Evolutionary conservation across 2,113 vertebrate species (phyloP), one percentile per base, ranked within the genome.

Genomic region (Solenodon paradoxus): DNA sequence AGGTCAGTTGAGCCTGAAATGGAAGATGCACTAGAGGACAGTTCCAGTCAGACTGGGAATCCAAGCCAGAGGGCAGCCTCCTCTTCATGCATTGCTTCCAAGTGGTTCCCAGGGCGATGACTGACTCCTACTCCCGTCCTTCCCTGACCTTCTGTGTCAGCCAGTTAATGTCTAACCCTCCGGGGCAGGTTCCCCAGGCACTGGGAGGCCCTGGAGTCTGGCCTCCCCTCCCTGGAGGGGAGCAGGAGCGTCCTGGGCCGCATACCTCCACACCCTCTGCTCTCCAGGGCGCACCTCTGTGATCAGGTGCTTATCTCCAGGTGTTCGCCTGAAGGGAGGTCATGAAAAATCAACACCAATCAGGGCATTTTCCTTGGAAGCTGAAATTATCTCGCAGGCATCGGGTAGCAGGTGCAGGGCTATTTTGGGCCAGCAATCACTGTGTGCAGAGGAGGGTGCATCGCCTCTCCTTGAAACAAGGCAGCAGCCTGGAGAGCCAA

Each of bases 351-450:
- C 96, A 98, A 96, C 92, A 96, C 96, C 96, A 98, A 98, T 98
- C 97, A 98, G 95, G 96, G 96, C 82, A 92, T 84, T 97, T 97
- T 97, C 94, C 94, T 95, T 96, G 94, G 96, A 97, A 97, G 97
- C 97, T 94, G 96, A 98, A 98, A 97, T 98, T 98, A 97, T 98
- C 97, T 96, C 19, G 0, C 97, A 97, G 96, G 94, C 97, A 97
- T 96, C 96, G 97, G 57, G 6, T 96, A 98, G 97, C 97, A 98
- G 97, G 97, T 97, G 97, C 95, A 88, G 77, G 95, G 95, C 96
- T 98, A 98, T 98, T 98, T 97, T 97, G 96, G 96, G 96, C 96
- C 96, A 89, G 97, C 92, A 97, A 98, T 98, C 97, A 97, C 96
- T 95, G 95, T 35, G 51, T 85, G 78, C 79, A 90, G 96, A 92